Base-by-base conservation (phyloP, 2,113 vertebrate species). In the Vimba vimba region DNA sequence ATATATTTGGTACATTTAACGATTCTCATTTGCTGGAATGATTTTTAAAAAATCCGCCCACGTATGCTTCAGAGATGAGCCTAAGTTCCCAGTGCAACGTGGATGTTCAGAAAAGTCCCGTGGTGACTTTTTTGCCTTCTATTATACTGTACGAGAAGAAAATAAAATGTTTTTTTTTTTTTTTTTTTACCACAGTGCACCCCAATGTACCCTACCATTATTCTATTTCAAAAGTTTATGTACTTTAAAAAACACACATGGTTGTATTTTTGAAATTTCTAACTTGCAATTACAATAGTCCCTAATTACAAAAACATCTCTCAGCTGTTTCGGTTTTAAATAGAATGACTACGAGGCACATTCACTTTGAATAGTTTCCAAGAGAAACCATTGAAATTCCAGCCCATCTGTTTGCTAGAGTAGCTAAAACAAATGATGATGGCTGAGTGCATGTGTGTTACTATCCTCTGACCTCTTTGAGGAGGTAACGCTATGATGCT, bases 381-480 rank as follows among this genome's bases (percentile, higher is more conserved):
- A 39, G 21, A 59, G 59, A 80, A 81, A 43, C 15, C 23, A 45
- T 64, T 64, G n/a, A 21, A 82, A 33, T 82, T 82, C 19, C 21
- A 15, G 12, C n/a, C 52, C 68, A 83, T 57, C 50, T 57, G 64
- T 39, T 81, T 66, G 36, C n/a, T 83, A 57, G 13, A 43, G 30
- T 57, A n/a, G n/a, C 47, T 39, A n/a, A 59, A 83, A 27, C 30
- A 74, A 15, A 83, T 73, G 25, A 55, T 1, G 11, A 57, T 3
- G 12, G 21, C 8, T 83, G 11, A 83, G 81, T 59, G 33, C 30
- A 73, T 43, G 30, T 73, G 50, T 83, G 50, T 11, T 36, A 55
- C 30, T 82, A 4, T 19, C 30, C 33, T 74, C 47, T 74, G 66
- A 83, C 66, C 66, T 74, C 68, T 74, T 43, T 1, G 21, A 83